These are phyloP conservation scores for Plutella xylostella DNA, from an alignment of 2,888 invertebrate species.

Conservation along the genomic window DNA sequence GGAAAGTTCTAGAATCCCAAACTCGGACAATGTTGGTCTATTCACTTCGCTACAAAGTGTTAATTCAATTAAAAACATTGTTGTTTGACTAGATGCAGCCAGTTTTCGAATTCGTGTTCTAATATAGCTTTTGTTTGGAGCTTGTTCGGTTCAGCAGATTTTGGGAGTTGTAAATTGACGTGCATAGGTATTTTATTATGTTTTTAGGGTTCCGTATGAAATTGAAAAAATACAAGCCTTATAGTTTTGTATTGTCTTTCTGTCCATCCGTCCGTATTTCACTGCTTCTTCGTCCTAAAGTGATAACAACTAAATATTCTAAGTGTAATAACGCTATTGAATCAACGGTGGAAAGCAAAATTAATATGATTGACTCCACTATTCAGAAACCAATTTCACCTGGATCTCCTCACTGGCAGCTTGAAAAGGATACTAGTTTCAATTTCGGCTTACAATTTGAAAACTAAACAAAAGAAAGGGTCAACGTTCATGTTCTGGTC, in stretches of 20 bases:
- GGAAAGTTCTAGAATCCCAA: constrained; percentile 15
- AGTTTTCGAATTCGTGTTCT: neutral
- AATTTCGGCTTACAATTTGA: neutral
- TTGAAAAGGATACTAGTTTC: constrained; percentile 2
- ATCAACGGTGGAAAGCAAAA: too few relatives aligned
- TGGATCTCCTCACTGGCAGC: neutral
- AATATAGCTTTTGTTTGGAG: too few relatives aligned
- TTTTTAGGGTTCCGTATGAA: too few relatives aligned
- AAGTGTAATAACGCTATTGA: too few relatives aligned
- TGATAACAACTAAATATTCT: too few relatives aligned
- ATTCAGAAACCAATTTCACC: neutral
- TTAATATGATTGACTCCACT: neutral
- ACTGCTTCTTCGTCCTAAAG: too few relatives aligned
- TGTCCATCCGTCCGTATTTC: too few relatives aligned
- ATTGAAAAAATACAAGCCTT: too few relatives aligned
- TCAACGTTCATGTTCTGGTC: constrained; percentile 1
- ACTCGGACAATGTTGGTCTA: constrained; percentile 18
- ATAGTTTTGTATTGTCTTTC: too few relatives aligned
- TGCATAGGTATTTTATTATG: too few relatives aligned
- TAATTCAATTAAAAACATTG: constrained; percentile 43
- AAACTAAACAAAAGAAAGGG: constrained; percentile 2
- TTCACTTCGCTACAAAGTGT: constrained; percentile 29
- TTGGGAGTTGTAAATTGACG: too few relatives aligned
- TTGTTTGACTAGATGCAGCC: constrained; percentile 15
- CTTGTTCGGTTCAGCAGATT: too few relatives aligned